These are phyloP conservation scores for Sabatieria punctata DNA, from an alignment of 2,888 invertebrate species.

Conservation along the genomic window DNA sequence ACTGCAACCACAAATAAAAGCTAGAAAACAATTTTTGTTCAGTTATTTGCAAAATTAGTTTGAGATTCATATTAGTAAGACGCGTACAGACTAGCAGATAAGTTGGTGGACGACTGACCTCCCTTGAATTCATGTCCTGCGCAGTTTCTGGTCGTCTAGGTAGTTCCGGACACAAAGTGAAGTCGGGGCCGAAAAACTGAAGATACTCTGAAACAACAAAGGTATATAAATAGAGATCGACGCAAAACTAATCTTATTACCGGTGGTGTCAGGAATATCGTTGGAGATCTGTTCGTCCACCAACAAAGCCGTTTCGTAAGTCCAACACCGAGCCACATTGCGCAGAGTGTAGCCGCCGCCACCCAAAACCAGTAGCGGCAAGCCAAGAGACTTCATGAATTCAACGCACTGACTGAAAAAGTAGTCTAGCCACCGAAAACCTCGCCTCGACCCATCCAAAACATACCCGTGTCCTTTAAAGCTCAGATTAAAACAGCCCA, in stretches of 20 bases:
- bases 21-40: neutral
- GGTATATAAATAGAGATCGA: conserved; percentile 6
- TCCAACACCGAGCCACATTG: conserved; percentile 97
- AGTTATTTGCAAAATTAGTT: no score
- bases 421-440: neutral
- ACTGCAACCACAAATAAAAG: conserved; percentile 39
- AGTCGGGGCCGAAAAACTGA: conserved; percentile 93
- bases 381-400: conserved; percentile 74
- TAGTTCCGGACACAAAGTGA: conserved; percentile 81
- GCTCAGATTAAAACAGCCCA: conserved; percentile 89
- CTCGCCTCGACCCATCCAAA: neutral
- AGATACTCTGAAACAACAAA: conserved; percentile 54
- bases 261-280: conserved; percentile 52
- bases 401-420: conserved; percentile 65
- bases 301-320: conserved; percentile 84
- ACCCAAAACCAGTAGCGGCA: conserved; percentile 75
- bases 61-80: no score
- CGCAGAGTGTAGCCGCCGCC: conserved; percentile 73
- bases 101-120: no score
- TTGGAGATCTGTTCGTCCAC: conserved; percentile 69
- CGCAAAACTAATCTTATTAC: conserved; percentile 11
- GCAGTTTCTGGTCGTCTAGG: conserved; percentile 50
- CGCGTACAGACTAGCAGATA: no score
- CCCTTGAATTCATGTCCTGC: conserved; percentile 73
- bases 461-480: conserved; percentile 70